Base-by-base conservation (phyloP, 2,888 invertebrate species). In the Nemotelus pantherinus region DNA sequence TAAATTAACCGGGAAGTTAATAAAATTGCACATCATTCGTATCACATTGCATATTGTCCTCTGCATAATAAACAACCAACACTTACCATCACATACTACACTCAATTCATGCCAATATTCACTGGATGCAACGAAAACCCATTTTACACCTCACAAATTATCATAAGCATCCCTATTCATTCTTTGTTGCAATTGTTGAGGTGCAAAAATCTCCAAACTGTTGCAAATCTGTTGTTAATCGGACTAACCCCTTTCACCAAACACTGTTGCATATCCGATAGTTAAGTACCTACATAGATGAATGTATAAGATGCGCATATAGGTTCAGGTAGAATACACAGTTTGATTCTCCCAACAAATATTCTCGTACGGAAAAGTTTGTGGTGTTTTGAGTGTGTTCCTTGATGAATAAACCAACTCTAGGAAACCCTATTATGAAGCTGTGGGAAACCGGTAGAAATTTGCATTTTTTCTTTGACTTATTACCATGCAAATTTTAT, bases 121-220 rank as follows among this genome's bases (percentile, higher is more conserved):
- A 47, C 58, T 44, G 57, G 75, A 79, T 79, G 77, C 79, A 79
- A 79, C 75, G 77, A 77, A 67, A 75, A 72, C 70, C 74, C 50
- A 77, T 75, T 79, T 63, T 77, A 77, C 79, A 77, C 79, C 77
- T 79, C 75, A 63, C 79, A 79, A 77, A 79, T 79, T 79, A 79
- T 63, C 77, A 68, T 77, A 75, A 77, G 53, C 63, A 78, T 58
- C 79, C 79, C 70, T 25, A 25, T 74, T 39, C 9, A 53, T 43
- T 10, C 55, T 68, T 70, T 64, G 39, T 43, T 63, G 44, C 63
- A 58, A 64, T 63, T 75, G 53, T 63, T 53, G 25, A 53, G 50
- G 63, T 65, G 65, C 76, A 76, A 76, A 76, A 53, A 65, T 65
- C 53, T 65, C 39, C 65, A 60, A 74, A 74, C 74, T 74, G 74